These are phyloP conservation scores for Parazoanthus swiftii DNA, from an alignment of 92 coral and sea anemone genomes.

Conservation along the genomic window DNA sequence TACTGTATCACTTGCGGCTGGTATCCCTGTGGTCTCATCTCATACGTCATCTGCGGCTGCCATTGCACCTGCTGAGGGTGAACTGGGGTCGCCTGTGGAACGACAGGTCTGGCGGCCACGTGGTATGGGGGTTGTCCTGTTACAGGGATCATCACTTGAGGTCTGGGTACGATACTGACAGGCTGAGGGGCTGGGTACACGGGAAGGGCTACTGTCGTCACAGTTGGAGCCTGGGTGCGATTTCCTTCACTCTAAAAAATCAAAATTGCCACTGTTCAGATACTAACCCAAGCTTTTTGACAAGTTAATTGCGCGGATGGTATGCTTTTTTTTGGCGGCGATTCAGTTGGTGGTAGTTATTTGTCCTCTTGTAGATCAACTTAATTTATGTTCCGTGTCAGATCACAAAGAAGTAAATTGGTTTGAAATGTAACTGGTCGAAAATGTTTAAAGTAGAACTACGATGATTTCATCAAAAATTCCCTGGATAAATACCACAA, in stretches of 20 bases:
- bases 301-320: no score
- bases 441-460: no score
- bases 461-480: no score
- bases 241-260: conserved; percentile 49
- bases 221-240: conserved; percentile 67
- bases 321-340: no score
- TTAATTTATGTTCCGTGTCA: no score
- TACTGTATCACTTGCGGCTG: conserved; percentile 76
- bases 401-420: no score
- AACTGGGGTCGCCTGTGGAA: conserved; percentile 64
- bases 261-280: neutral
- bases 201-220: conserved; percentile 80
- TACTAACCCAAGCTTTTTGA: no score
- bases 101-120: conserved; percentile 66
- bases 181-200: conserved; percentile 72
- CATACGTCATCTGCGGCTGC: conserved; percentile 85
- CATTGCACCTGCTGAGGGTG: conserved; percentile 78
- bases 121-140: conserved; percentile 76
- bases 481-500: no score
- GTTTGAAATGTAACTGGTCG: no score
- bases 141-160: conserved; percentile 81
- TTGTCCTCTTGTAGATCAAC: no score
- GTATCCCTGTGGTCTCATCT: conserved; percentile 71
- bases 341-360: no score
- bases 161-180: conserved; percentile 80